phyloP scores from a whole-genome alignment of 2,113 vertebrate species.

The Heterotis niloticus region DNA sequence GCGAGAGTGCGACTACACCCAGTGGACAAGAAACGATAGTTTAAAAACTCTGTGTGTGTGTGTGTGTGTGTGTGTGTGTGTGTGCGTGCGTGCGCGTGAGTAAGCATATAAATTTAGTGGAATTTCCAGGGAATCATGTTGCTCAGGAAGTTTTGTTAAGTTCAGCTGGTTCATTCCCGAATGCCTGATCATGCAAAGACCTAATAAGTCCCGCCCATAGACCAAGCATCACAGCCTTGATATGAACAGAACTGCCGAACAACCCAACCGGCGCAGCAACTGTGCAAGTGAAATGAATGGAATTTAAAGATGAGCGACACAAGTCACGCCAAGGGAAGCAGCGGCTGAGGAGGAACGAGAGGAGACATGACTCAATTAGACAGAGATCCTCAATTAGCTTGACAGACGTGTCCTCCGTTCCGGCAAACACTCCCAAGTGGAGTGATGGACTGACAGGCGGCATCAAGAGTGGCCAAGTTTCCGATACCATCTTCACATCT shows the following conservation, averaged over 20 bases:
- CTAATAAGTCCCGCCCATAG: neutral
- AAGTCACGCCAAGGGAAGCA: no score
- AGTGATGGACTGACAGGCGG: slow-evolving; percentile 25
- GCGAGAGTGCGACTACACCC: slow-evolving; percentile 47
- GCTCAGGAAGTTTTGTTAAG: slow-evolving; percentile 32
- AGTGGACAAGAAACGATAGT: slow-evolving; percentile 43
- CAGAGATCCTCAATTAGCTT: slow-evolving; percentile 18
- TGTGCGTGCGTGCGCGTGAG: no score
- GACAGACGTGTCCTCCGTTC: neutral
- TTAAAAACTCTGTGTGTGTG: slow-evolving; percentile 24
- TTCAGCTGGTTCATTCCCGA: slow-evolving; percentile 2
- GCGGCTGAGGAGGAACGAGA: neutral
- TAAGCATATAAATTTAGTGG: slow-evolving; percentile 9
- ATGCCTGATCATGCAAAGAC: neutral
- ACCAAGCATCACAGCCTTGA: neutral
- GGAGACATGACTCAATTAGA: slow-evolving; percentile 14
- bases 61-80: neutral
- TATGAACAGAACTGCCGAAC: no score
- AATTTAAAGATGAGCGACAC: no score
- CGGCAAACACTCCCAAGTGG: slow-evolving; percentile 16
- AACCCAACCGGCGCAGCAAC: no score
- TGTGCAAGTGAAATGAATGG: no score
- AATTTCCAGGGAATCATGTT: slow-evolving; percentile 33
- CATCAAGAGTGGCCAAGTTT: slow-evolving; percentile 20
- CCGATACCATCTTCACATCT: neutral